Evolutionary conservation across 2,113 vertebrate species (phyloP), one percentile per base, ranked within the genome.

Genomic region (Erythrocercus mccallii): DNA sequence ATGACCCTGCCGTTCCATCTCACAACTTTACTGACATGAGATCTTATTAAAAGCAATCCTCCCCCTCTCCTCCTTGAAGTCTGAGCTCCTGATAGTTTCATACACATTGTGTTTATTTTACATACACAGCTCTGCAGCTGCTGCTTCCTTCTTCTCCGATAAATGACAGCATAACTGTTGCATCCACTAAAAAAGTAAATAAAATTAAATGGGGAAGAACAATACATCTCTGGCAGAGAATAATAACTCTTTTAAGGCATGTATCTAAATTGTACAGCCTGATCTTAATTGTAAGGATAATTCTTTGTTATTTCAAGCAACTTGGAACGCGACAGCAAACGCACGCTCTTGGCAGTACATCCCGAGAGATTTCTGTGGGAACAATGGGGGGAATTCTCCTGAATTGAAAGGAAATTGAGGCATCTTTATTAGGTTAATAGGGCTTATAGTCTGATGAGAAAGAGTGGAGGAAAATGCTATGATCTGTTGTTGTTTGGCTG

Each of bases 271-370:
- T 90, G 94, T 95, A 94, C 87, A 90, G 95, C 45, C 79, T 80
- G 94, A 94, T 96, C 93, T 95, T 97, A 97, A 95, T 94, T 93
- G 94, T 94, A 78, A 92, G 90, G 90, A 60, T 86, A 93, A 83
- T 95, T 92, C 90, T 95, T 96, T 96, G 92, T 96, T 96, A 81
- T 95, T 95, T 96, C 80, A 88, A 96, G 90, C 69, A 74, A 88
- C 76, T 90, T 94, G 92, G 94, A 97, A 96, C 3, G 2, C 12
- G 2, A 77, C 82, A 83, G 92, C 77, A 90, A 94, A 74, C 0
- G 20, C 56, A 48, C 0, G 0, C 51, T 90, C 60, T 92, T 95
- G 92, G 94, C 94, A 96, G 90, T 33, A 71, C 62, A 90, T 71
- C 76, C 86, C 68, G 35, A 70, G 85, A 92, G 80, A 95, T 81